Percentiles rank a stretch among this genome's conserved stretches.
phyloP scores from a whole-genome alignment of 2,113 vertebrate species.

The Motacilla tschutschensis region DNA sequence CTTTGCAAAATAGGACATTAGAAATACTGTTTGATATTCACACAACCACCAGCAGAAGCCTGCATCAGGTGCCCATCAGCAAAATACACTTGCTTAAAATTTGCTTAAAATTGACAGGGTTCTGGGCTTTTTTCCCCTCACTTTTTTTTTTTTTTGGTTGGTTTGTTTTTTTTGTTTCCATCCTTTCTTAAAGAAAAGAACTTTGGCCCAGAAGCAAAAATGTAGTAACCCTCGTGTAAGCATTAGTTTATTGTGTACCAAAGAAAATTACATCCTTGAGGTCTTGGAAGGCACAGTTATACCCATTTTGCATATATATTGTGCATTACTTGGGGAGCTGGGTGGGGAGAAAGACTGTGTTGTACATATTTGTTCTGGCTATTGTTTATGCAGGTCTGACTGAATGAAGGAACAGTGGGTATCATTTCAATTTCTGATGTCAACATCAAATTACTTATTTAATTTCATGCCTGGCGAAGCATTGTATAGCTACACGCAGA shows the following conservation, averaged over 20 bases:
- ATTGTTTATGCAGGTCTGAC: slow-evolving; percentile 81
- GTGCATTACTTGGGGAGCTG: slow-evolving; percentile 72
- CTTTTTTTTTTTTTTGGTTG: not conserved
- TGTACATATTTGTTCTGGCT: slow-evolving; percentile 78
- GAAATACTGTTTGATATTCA: slow-evolving; percentile 33
- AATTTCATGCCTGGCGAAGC: slow-evolving; percentile 98
- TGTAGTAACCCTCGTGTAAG: slow-evolving; percentile 1
- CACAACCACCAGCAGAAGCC: slow-evolving; percentile 46
- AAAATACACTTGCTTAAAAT: slow-evolving; percentile 22
- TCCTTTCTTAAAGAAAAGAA: slow-evolving; percentile 11
- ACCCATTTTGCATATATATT: slow-evolving; percentile 81
- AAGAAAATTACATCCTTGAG: slow-evolving; percentile 74
- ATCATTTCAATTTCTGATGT: slow-evolving; percentile 98
- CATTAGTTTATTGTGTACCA: slow-evolving; percentile 68
- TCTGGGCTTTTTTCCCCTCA: not conserved
- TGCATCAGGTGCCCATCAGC: slow-evolving; percentile 14
- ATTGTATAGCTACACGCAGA: slow-evolving; percentile 91
- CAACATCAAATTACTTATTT: slow-evolving; percentile 99
- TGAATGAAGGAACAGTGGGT: slow-evolving; percentile 87
- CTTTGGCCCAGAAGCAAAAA: slow-evolving; percentile 47
- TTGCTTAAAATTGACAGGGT: slow-evolving; percentile 10
- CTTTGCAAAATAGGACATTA: slow-evolving; percentile 19
- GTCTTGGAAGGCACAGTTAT: slow-evolving; percentile 64
- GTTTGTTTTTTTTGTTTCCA: not conserved
- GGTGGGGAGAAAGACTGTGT: slow-evolving; percentile 70